These are phyloP conservation scores for Thripadectes ignobilis DNA, from an alignment of 2,797 vertebrate genomes.

Conservation along the genomic window DNA sequence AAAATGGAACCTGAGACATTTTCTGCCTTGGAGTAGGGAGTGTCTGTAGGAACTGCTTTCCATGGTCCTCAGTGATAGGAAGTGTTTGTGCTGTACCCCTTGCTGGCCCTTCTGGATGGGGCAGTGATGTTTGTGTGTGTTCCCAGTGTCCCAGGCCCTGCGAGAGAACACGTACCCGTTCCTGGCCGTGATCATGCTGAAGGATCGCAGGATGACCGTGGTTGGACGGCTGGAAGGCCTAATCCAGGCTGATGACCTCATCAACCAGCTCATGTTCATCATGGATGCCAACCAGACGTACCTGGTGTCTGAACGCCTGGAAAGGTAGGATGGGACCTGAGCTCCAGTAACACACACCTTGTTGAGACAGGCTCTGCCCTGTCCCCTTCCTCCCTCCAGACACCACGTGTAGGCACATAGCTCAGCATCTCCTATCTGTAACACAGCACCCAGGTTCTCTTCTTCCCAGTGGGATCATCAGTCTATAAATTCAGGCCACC, in stretches of 20 bases:
- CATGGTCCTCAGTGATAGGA: not conserved
- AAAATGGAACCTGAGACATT: not conserved
- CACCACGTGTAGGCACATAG: accelerated
- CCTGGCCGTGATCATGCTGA: conserved; percentile 98
- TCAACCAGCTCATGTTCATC: conserved; percentile 96
- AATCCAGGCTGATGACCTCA: conserved; percentile 94
- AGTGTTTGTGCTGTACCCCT: not conserved
- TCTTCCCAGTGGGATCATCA: not conserved
- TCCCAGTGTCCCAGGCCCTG: conserved; percentile 93
- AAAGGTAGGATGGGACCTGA: conserved; percentile 81
- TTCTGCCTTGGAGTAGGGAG: not conserved
- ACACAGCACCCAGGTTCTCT: not conserved
- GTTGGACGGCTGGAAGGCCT: conserved; percentile 95
- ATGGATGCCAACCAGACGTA: conserved; percentile 98
- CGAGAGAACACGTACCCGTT: conserved; percentile 98
- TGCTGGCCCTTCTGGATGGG: not conserved
- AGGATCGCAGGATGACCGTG: conserved; percentile 97
- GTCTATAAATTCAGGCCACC: not conserved
- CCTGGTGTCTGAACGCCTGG: conserved; percentile 93
- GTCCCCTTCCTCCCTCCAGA: not conserved
- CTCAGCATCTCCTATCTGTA: not conserved
- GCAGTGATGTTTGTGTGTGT: not conserved
- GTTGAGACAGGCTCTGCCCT: not conserved
- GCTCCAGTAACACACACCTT: not conserved
- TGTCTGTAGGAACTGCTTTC: not conserved